Evolutionary conservation across 2,113 vertebrate genomes (phyloP), one percentile per base, ranked within the genome.

Genomic region (Pavo muticus): DNA sequence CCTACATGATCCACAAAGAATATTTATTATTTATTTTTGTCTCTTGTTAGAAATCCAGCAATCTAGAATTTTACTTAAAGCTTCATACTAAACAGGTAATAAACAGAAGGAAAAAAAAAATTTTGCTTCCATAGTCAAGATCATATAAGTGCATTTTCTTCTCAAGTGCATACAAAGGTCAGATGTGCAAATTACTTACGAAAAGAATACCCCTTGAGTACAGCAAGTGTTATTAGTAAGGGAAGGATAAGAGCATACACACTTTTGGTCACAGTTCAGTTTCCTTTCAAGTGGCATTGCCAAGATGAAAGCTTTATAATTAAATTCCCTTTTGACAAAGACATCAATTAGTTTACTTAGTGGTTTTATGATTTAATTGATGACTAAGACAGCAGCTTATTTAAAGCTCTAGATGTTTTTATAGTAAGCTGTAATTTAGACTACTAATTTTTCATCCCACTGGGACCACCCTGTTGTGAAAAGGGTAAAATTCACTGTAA

Each of bases 341-440:
- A 95, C 40, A 10, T 95, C 67, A 93, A 79, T 94, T 95, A 88
- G 72, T 96, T 97, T 97, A 77, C 70, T 92, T 90, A 90, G 65
- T 80, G 50, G 44, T 77, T 95, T 97, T 95, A 84, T 93, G 78
- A 97, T 96, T 97, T 93, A 97, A 96, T 89, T 96, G 93, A 94
- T 92, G 87, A 82, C 78, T 95, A 96, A 95, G 78, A 95, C 82
- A 77, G 37, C 21, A 95, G 29, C 29, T 88, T 97, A 84, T 84
- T 97, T 95, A 86, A 96, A 79, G 14, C 40, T 35, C 91, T 47
- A 93, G 47, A 64, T 11, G 3, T 90, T 96, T 97, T 96, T 94
- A 73, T 63, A 90, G 61, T 54, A 93, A 96, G 27, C 19, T 87
- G 80, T 70, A 91, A 87, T 87, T 97, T 96, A 92, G 83, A 91